Percentiles rank a stretch among this genome's conserved stretches.
These are phyloP conservation scores for Meandrusa payeni DNA, from an alignment of 2,888 invertebrate genomes.

Conservation along the genomic window DNA sequence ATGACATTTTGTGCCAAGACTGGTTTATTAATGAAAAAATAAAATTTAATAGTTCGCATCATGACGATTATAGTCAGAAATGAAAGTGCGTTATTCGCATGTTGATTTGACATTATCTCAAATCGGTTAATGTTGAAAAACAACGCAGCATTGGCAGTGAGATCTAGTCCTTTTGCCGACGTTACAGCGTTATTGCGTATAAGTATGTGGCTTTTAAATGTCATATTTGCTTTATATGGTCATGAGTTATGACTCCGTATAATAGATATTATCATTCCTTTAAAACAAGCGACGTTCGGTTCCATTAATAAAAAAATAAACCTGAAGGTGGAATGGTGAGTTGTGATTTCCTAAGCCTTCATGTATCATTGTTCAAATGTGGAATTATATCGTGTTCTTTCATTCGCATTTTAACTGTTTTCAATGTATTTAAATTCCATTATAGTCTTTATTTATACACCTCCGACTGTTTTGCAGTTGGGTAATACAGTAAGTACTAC, in stretches of 20 bases:
- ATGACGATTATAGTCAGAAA: too few relatives aligned
- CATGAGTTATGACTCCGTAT: constrained; percentile 6
- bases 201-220: constrained; percentile 4
- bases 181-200: background rate
- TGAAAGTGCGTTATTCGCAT: too few relatives aligned
- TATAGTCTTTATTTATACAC: background rate
- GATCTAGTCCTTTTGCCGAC: background rate
- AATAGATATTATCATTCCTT: constrained; percentile 16
- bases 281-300: constrained; percentile 49
- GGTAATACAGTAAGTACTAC: too few relatives aligned
- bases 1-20: too few relatives aligned
- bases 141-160: background rate
- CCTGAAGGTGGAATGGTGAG: background rate
- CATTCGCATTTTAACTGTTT: constrained; percentile 5
- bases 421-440: constrained; percentile 4
- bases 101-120: too few relatives aligned
- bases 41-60: too few relatives aligned
- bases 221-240: constrained; percentile 5
- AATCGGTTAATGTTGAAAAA: too few relatives aligned
- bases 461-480: background rate
- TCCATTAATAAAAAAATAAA: constrained; percentile 50
- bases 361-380: background rate
- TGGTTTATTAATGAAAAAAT: too few relatives aligned
- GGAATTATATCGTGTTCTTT: background rate
- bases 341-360: background rate